Percentiles rank a stretch among this genome's conserved stretches.
These are phyloP conservation scores for Rhabdophis nuchalis DNA, from an alignment of 2,797 vertebrate species.

Conservation along the genomic window DNA sequence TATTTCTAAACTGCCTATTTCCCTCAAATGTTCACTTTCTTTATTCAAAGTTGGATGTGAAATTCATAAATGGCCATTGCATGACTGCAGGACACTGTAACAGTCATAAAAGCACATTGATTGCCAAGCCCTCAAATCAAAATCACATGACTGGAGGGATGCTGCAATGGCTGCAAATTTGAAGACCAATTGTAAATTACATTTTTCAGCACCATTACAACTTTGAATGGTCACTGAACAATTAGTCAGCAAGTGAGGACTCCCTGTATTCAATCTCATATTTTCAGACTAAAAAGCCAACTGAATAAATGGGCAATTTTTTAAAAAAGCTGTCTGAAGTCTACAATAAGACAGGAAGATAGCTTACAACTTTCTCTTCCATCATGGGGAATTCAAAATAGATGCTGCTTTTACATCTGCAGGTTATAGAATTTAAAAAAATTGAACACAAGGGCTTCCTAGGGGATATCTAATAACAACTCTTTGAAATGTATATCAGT, in stretches of 20 bases:
- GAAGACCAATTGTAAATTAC: neutral
- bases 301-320: neutral
- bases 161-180: neutral
- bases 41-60: neutral
- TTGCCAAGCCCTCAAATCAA: neutral
- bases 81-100: neutral
- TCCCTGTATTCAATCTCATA: neutral
- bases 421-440: neutral
- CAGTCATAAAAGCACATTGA: neutral
- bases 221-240: neutral
- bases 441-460: neutral
- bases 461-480: neutral
- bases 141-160: neutral
- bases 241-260: neutral
- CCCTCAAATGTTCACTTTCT: too few relatives aligned
- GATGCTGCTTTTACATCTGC: neutral
- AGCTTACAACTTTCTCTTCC: neutral
- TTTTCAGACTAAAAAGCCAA: neutral
- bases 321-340: neutral
- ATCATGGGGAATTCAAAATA: neutral
- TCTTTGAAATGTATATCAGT: neutral
- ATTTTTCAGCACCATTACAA: neutral
- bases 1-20: too few relatives aligned
- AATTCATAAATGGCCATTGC: neutral
- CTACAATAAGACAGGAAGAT: neutral